Percentiles rank a stretch among this genome's conserved stretches.
Conservation (phyloP, 2,888 invertebrate genomes). For the Euproctis similis region DNA sequence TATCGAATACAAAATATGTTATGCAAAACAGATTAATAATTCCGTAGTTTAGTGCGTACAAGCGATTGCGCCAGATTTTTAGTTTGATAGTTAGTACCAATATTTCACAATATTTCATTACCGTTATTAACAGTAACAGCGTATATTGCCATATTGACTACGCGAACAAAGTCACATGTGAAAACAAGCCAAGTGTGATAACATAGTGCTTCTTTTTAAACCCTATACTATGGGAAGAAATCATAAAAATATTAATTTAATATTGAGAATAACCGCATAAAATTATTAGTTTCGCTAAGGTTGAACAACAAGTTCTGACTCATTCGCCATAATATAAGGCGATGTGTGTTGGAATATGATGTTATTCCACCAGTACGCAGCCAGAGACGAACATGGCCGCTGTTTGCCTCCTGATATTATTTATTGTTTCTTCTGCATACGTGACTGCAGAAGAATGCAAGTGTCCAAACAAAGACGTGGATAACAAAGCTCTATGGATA, state of each 20-base stretch:
- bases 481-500: conserved; percentile 1
- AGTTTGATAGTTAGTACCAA: no score
- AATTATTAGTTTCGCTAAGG: neutral
- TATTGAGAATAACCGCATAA: neutral
- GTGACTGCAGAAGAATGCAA: neutral
- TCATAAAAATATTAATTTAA: conserved; percentile 1
- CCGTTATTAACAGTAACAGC: no score
- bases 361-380: neutral
- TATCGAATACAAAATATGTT: no score
- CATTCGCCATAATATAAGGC: neutral
- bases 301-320: neutral
- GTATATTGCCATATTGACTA: no score
- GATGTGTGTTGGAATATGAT: neutral
- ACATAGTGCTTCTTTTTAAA: no score
- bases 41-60: no score
- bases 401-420: neutral
- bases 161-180: no score
- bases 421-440: neutral
- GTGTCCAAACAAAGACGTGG: conserved; percentile 1
- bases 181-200: no score
- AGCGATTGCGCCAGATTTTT: no score
- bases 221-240: no score
- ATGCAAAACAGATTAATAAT: no score
- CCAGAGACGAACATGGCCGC: conserved; percentile 1
- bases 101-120: no score